Evolutionary conservation across 2,113 vertebrate species (phyloP), one percentile per base, ranked within the genome.

Genomic region (Canis aureus): DNA sequence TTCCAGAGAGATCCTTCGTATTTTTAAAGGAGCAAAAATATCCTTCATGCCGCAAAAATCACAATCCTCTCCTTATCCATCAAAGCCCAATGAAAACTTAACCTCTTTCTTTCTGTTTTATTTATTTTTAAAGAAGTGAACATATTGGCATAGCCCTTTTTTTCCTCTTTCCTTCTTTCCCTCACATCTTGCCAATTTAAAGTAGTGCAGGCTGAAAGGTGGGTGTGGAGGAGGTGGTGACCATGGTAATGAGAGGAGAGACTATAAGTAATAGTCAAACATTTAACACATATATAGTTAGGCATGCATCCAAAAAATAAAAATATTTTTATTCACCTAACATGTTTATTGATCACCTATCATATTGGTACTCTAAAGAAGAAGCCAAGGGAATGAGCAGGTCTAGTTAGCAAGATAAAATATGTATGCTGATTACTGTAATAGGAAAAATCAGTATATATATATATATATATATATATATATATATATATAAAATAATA

Each of bases 11-110:
- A 81, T 76, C 32, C 35, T 89, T 27, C 64, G 22, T 84, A 57
- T 49, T 71, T 91, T 89, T 69, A 81, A 94, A 89, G 59, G 81
- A 94, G 25, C 20, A 83, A 74, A 66, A 67, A 51, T 73, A 66
- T 32, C 11, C 69, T 85, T 76, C 20, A 29, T 43, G 53, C 10
- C 69, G 43, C 17, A 66, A 88, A 88, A 92, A 67, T 43, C 59
- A 27, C 15, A 66, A 43, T 71, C 23, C 10, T 66, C n/a, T 66
- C 53, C 43, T 89, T 89, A 62, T 8, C n/a, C 32, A 78, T 53
- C 73, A 59, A 80, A 85, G 16, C 29, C 74, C 23, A 43, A 29
- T 81, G 35, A 94, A 81, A 80, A 57, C 22, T n/a, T 38, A 59
- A 17, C 17, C 8, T 80, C 35, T 85, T 82, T 79, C 76, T 79